Evolutionary conservation across 1,140 invertebrate species (phyloP).

Genomic region (Formica exsecta): DNA sequence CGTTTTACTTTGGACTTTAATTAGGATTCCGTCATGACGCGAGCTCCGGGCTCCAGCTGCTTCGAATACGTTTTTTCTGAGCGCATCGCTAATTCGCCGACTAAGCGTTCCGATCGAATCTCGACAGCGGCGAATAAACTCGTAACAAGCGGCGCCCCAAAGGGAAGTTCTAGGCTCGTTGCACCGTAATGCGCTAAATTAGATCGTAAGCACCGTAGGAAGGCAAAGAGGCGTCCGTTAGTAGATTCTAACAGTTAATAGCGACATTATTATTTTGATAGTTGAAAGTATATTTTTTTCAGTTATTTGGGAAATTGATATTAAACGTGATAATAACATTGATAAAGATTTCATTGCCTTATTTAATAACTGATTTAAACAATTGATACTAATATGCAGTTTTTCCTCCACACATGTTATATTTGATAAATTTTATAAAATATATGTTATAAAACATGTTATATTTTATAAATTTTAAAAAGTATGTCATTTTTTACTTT

Average conservation of each 20-base stretch:
- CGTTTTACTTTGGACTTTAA: slow-evolving; percentile 60
- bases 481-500: neutral
- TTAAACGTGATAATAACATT: neutral
- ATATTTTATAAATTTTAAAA: neutral
- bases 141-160: slow-evolving; percentile 50
- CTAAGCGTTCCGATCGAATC: slow-evolving; percentile 62
- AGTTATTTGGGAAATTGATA: neutral
- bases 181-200: slow-evolving; percentile 46
- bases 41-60: slow-evolving; percentile 53
- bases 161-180: slow-evolving; percentile 45
- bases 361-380: neutral
- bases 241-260: neutral
- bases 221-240: slow-evolving; percentile 1
- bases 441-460: too few relatives aligned
- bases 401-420: neutral
- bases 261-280: slow-evolving; percentile 13
- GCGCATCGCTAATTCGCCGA: slow-evolving; percentile 62
- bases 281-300: neutral
- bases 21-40: slow-evolving; percentile 59
- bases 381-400: neutral
- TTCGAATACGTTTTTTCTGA: slow-evolving; percentile 60
- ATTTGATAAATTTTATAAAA: too few relatives aligned
- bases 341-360: neutral
- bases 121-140: slow-evolving; percentile 58
- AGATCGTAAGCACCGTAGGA: slow-evolving; percentile 19